Percentiles rank a stretch among this genome's conserved stretches.
Evolutionary conservation across 2,888 invertebrate genomes (phyloP).

Genomic region (Trisateles emortualis): DNA sequence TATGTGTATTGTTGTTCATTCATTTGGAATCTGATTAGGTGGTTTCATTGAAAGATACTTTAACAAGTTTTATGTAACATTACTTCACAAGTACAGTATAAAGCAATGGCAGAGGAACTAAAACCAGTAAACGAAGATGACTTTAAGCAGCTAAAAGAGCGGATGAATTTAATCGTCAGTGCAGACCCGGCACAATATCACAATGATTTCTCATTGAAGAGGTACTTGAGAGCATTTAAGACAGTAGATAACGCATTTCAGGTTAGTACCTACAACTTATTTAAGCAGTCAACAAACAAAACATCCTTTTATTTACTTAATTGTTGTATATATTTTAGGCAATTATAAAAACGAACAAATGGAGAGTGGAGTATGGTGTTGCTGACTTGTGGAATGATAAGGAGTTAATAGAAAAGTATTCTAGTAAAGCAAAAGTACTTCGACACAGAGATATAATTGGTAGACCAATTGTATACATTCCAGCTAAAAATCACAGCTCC

Average conservation of each 20-base stretch:
- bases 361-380: conserved; percentile 92
- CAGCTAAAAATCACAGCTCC: conserved; percentile 91
- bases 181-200: conserved; percentile 92
- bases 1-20: too few relatives aligned
- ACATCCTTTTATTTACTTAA: neutral
- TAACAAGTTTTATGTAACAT: too few relatives aligned
- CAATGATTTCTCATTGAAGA: conserved; percentile 90
- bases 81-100: too few relatives aligned
- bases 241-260: conserved; percentile 91
- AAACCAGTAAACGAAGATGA: conserved; percentile 88
- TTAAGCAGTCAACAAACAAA: neutral
- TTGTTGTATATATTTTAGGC: conserved; percentile 82
- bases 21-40: too few relatives aligned
- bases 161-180: conserved; percentile 90
- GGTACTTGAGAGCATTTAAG: conserved; percentile 92
- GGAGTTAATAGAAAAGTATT: conserved; percentile 86
- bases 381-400: conserved; percentile 84
- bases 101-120: conserved; percentile 72
- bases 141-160: conserved; percentile 89
- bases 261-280: conserved; percentile 70
- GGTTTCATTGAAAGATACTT: too few relatives aligned
- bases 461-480: conserved; percentile 92
- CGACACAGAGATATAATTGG: conserved; percentile 91
- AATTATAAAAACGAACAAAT: conserved; percentile 92
- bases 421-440: conserved; percentile 89